Conservation (phyloP, 2,888 invertebrate genomes). For the Drosophila tripunctata region DNA sequence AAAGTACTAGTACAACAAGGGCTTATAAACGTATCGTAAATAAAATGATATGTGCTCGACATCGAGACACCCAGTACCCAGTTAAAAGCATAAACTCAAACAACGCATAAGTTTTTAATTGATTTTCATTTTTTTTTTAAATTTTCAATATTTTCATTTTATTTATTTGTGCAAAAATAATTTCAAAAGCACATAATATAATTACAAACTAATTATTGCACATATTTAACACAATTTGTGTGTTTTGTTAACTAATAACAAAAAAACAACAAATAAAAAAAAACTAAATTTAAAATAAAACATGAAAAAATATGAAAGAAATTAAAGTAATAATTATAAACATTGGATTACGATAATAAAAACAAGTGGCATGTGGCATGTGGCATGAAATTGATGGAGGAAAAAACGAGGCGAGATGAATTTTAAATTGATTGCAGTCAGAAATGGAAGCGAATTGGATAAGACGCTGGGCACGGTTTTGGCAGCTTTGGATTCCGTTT, state of each 20-base stretch:
- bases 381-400: constrained; percentile 16
- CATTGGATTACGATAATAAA: constrained; percentile 28
- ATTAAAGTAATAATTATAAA: constrained; percentile 12
- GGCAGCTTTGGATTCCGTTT: neutral
- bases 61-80: too few species aligned
- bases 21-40: too few species aligned
- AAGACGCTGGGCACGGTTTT: neutral
- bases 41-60: too few species aligned
- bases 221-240: constrained; percentile 68
- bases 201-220: constrained; percentile 71
- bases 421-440: constrained; percentile 19
- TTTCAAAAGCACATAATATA: constrained; percentile 48
- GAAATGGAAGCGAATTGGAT: constrained; percentile 1
- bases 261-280: constrained; percentile 21
- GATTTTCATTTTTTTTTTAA: too few species aligned
- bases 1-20: too few species aligned
- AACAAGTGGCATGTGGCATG: constrained; percentile 30
- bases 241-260: constrained; percentile 36
- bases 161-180: constrained; percentile 52
- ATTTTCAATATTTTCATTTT: constrained; percentile 22
- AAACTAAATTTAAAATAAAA: neutral
- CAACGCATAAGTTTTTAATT: too few species aligned
- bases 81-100: too few species aligned
- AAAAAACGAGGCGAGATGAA: constrained; percentile 33
- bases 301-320: neutral